Conservation (phyloP, 2,113 vertebrate species). For the Gorilla gorilla region DNA sequence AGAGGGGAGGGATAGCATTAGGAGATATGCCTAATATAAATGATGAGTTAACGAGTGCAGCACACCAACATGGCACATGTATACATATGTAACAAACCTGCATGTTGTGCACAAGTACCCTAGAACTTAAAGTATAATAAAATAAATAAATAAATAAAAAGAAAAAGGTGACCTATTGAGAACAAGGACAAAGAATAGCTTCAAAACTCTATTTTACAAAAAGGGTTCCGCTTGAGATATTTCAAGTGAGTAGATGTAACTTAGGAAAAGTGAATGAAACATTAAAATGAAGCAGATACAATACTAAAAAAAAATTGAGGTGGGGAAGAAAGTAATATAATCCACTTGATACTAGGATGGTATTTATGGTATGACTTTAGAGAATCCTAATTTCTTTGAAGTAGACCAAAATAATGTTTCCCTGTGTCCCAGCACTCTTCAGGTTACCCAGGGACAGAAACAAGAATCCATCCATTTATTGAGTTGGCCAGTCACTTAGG, state of each 20-base stretch:
- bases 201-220: neutral
- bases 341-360: neutral
- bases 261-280: slow-evolving; percentile 51
- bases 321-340: neutral
- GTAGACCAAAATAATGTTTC: neutral
- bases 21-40: too few relatives aligned
- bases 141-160: too few relatives aligned
- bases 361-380: neutral
- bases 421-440: neutral
- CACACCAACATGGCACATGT: too few relatives aligned
- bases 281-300: slow-evolving; percentile 69
- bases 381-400: slow-evolving; percentile 11
- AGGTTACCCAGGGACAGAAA: neutral
- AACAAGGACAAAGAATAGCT: slow-evolving; percentile 49
- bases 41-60: too few relatives aligned
- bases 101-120: too few relatives aligned
- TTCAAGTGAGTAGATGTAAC: slow-evolving; percentile 56
- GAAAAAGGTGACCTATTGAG: slow-evolving; percentile 37
- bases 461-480: neutral
- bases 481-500: neutral
- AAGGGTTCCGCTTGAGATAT: slow-evolving; percentile 48
- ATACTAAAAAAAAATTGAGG: neutral
- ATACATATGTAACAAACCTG: too few relatives aligned
- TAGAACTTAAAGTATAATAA: too few relatives aligned
- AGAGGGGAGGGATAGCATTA: too few relatives aligned